Base-by-base conservation (phyloP, 2,113 vertebrate genomes). In the Opisthocomus hoazin region DNA sequence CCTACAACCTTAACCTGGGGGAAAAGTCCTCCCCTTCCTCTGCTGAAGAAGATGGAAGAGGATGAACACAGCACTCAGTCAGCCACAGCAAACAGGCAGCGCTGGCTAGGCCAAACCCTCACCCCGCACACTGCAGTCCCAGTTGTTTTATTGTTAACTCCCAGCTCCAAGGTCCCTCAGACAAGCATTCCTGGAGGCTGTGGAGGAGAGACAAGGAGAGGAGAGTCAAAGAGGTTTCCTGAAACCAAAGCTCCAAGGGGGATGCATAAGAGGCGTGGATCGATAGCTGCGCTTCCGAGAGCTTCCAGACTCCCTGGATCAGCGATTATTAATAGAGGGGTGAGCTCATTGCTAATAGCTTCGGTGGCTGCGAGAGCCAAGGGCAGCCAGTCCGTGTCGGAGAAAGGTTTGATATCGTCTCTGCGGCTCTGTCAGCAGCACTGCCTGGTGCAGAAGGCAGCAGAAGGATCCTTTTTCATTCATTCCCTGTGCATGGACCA, bases 321-420 rank as follows among this genome's bases (percentile, higher is more conserved):
- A 95, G 96, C 11, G 1, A 83, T 94, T 96, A 94, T 48, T 94
- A 96, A 94, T 48, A 92, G 84, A 56, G 8, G 48, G 70, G 46
- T 97, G 96, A 97, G 87, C 89, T 97, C 97, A 97, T 83, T 78
- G 80, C 93, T 95, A 93, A 96, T 68, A 48, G 91, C 85, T 69
- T 34, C 36, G 73, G 21, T 88, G 66, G 57, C 56, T 60, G 41
- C 13, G 2, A 90, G 83, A 94, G 92, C 93, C 95, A 97, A 96
- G 84, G 95, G 80, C 97, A 94, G 92, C 73, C 78, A 29, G 63
- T 65, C 58, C 5, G 4, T 12, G 2, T 18, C 2, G 2, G 39
- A 87, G 75, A 68, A 87, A 90, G 66, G 17, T 29, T 87, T 37
- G 57, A 29, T 91, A 65, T 37, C 15, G 8, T 69, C 81, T 77